A percentile compares a stretch with the other conserved stretches of the same genome.
phyloP scores from a whole-genome alignment of 2,888 invertebrate genomes.

The Teleogryllus oceanicus region DNA sequence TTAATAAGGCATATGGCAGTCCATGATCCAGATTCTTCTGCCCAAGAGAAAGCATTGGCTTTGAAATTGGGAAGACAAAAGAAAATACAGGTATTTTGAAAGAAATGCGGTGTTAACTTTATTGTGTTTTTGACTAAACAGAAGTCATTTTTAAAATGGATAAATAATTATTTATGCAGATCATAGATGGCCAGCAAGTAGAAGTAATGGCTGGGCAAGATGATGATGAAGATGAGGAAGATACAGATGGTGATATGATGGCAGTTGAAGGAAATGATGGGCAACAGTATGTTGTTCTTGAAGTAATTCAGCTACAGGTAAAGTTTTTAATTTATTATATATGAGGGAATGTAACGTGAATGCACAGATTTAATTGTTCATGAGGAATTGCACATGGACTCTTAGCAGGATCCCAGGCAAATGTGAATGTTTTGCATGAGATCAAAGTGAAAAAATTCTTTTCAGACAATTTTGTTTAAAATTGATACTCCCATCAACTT shows the following conservation, averaged over 20 bases:
- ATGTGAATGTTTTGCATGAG: too few relatives aligned
- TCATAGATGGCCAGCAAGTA: conserved; percentile 47
- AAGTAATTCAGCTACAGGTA: conserved; percentile 66
- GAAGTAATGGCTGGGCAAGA: conserved; percentile 51
- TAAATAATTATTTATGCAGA: conserved; percentile 35
- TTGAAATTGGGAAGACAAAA: conserved; percentile 75
- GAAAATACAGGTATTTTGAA: conserved; percentile 58
- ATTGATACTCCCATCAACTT: too few relatives aligned
- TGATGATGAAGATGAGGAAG: conserved; percentile 49
- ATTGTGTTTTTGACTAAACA: too few relatives aligned
- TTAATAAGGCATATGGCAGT: conserved; percentile 86
- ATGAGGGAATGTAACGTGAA: too few relatives aligned
- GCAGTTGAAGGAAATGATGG: conserved; percentile 69
- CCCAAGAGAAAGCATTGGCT: conserved; percentile 69
- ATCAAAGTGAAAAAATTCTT: too few relatives aligned
- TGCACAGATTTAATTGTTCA: too few relatives aligned
- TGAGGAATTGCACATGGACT: too few relatives aligned
- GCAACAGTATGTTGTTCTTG: conserved; percentile 84
- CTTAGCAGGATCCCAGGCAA: too few relatives aligned
- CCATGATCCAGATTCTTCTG: conserved; percentile 80
- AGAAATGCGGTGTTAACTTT: neutral
- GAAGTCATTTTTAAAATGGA: neutral
- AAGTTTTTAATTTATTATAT: neutral
- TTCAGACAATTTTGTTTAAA: too few relatives aligned
- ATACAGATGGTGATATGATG: conserved; percentile 60